phyloP scores from a whole-genome alignment of 2,888 invertebrate genomes.

The Morinoia aosen region DNA sequence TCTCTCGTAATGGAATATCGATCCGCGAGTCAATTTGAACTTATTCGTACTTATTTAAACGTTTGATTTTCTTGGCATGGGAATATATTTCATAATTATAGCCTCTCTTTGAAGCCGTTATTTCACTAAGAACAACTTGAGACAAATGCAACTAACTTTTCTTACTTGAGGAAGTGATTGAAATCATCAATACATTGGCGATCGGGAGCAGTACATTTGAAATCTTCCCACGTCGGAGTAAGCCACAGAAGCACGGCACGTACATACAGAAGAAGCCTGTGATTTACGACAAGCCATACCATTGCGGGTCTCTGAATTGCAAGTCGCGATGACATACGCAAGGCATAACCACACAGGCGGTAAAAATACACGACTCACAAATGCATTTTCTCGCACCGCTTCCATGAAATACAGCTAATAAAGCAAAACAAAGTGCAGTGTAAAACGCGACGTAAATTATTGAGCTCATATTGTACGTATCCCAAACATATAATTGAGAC shows the following conservation, averaged over 20 bases:
- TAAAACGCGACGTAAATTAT: background rate
- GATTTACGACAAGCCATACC: background rate
- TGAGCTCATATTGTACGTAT: too few relatives aligned
- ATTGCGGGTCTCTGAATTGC: background rate
- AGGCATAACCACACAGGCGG: background rate
- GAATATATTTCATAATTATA: background rate
- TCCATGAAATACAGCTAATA: background rate
- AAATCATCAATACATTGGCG: too few relatives aligned
- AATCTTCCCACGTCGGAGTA: background rate
- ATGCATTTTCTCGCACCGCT: background rate
- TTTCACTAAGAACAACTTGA: background rate
- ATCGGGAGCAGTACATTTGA: background rate
- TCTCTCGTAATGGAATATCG: background rate
- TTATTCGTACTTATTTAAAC: background rate
- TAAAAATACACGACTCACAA: background rate
- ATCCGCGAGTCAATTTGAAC: background rate
- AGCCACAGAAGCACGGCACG: too few relatives aligned
- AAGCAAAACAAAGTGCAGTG: background rate
- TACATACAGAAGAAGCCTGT: background rate
- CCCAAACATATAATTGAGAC: too few relatives aligned
- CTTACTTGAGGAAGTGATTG: too few relatives aligned
- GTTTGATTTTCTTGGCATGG: background rate
- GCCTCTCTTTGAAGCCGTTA: background rate
- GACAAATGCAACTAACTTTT: background rate
- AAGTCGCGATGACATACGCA: background rate